A percentile compares a stretch with the other conserved stretches of the same genome.
Conservation (phyloP, 2,888 invertebrate genomes). For the Pollenia angustigena region DNA sequence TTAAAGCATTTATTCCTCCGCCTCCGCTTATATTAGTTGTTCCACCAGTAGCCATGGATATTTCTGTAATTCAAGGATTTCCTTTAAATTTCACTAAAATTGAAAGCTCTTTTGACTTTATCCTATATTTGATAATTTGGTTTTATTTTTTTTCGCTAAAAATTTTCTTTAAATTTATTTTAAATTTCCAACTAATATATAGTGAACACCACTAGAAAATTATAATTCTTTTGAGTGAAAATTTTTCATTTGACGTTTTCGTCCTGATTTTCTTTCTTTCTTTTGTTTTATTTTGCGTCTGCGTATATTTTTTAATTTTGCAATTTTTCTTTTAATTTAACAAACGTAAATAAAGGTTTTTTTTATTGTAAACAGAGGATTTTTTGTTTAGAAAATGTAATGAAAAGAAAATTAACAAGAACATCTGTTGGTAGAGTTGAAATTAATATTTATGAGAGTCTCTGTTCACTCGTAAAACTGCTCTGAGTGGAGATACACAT, state of each 20-base stretch:
- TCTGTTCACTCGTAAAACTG: too few species aligned
- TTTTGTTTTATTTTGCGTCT: conserved; percentile 53
- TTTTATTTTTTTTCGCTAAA: background rate
- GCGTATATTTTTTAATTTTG: conserved; percentile 57
- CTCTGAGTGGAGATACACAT: too few species aligned
- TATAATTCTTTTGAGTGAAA: conserved; percentile 47
- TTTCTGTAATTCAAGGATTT: background rate
- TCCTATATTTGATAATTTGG: background rate
- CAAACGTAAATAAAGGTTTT: conserved; percentile 59
- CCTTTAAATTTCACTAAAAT: background rate
- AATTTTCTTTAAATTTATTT: background rate
- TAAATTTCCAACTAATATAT: conserved; percentile 2
- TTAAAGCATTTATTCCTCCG: conserved; percentile 37
- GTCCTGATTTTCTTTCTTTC: conserved; percentile 56
- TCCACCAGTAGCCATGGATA: conserved; percentile 67
- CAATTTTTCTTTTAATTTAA: conserved; percentile 18
- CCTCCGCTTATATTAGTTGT: conserved; percentile 55
- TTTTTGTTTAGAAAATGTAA: conserved; percentile 51
- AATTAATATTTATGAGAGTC: background rate
- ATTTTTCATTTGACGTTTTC: conserved; percentile 62
- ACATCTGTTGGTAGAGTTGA: background rate
- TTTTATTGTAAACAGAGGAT: background rate
- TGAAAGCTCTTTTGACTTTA: background rate
- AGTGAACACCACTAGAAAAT: conserved; percentile 7
- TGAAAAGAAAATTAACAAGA: conserved; percentile 23